Evolutionary conservation across 1,140 invertebrate genomes (phyloP).

Genomic region (Berghia stephanieae): DNA sequence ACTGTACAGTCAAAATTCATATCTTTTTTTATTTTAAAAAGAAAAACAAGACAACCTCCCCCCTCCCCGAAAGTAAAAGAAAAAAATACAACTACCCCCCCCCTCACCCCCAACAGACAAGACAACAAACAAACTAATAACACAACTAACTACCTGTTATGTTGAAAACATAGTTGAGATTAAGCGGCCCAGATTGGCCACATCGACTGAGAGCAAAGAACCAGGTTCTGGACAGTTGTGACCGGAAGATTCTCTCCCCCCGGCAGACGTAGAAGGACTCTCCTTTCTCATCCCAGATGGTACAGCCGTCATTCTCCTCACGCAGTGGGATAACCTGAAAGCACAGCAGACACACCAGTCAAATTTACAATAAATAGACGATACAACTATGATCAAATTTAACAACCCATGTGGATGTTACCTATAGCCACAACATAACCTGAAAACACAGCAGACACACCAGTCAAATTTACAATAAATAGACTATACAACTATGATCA

Average conservation of each 20-base stretch:
- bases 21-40: too few species aligned
- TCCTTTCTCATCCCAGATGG: slow-evolving; percentile 45
- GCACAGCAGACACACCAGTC: too few species aligned
- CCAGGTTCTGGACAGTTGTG: slow-evolving; percentile 55
- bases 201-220: slow-evolving; percentile 57
- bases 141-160: slow-evolving; percentile 38
- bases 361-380: too few species aligned
- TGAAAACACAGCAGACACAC: too few species aligned
- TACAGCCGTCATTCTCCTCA: slow-evolving; percentile 48
- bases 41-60: too few species aligned
- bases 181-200: slow-evolving; percentile 38
- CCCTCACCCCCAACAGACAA: not conserved
- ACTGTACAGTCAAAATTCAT: too few species aligned
- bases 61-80: too few species aligned
- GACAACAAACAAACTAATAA: not conserved
- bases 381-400: too few species aligned
- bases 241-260: slow-evolving; percentile 58
- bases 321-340: slow-evolving; percentile 51
- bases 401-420: too few species aligned
- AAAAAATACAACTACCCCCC: not conserved
- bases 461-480: too few species aligned
- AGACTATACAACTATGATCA: too few species aligned
- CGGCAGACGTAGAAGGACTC: slow-evolving; percentile 53
- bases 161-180: slow-evolving; percentile 59
- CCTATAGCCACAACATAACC: too few species aligned